Percentiles rank a stretch among this genome's conserved stretches.
Evolutionary conservation across 2,888 invertebrate species (phyloP).

Genomic region (Cataglyphis rosenhaueri): DNA sequence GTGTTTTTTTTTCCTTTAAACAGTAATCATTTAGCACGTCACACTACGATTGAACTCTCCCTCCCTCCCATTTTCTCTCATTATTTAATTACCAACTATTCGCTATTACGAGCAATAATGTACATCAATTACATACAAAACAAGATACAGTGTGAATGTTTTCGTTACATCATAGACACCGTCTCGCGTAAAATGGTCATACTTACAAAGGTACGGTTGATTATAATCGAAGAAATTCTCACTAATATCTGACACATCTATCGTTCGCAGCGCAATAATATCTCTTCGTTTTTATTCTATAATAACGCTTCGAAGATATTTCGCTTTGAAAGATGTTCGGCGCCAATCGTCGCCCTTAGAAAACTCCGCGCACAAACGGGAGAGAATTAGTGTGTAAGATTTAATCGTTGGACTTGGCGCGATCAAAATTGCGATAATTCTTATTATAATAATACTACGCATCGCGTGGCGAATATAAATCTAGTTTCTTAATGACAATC

Average conservation of each 20-base stretch:
- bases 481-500: constrained; percentile 27
- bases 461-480: constrained; percentile 55
- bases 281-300: constrained; percentile 5
- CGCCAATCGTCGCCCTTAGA: constrained; percentile 48
- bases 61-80: not conserved
- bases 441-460: constrained; percentile 56
- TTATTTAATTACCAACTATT: constrained; percentile 62
- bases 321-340: constrained; percentile 14
- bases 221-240: constrained; percentile 44
- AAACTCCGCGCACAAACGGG: constrained; percentile 47
- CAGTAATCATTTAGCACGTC: constrained; percentile 72
- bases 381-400: constrained; percentile 49
- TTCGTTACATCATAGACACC: constrained; percentile 57
- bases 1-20: constrained; percentile 67
- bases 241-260: constrained; percentile 23
- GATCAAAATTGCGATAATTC: constrained; percentile 61
- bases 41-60: constrained; percentile 70
- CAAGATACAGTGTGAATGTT: constrained; percentile 72
- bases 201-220: constrained; percentile 67
- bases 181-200: constrained; percentile 68
- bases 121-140: constrained; percentile 83
- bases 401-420: constrained; percentile 50
- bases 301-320: not conserved
- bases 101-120: constrained; percentile 81
- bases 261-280: constrained; percentile 23